Base-by-base conservation (phyloP, 2,113 vertebrate genomes). In the Tichodroma muraria region DNA sequence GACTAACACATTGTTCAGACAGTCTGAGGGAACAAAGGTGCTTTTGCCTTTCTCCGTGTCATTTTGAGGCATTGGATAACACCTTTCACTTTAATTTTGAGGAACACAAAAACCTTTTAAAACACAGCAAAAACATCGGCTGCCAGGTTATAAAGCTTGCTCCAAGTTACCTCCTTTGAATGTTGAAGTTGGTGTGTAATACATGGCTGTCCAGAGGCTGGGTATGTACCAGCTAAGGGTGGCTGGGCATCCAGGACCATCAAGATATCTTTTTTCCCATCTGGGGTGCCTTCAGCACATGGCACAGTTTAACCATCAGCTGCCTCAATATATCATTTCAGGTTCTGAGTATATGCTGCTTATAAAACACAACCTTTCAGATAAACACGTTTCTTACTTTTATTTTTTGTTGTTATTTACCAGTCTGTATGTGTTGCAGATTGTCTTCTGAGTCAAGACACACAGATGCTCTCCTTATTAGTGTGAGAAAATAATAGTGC, bases 401-500 rank as follows among this genome's bases (percentile, higher is more conserved):
- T 30, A 52, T 54, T 81, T 77, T 16, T 23, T 30, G 15, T 25
- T 50, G 38, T 33, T 78, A 38, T 92, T 93, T 75, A 84, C 53
- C 31, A 75, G 57, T 37, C 78, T 77, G 44, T 23, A 52, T 75
- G 78, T 90, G 40, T 70, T 92, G 14, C 42, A 42, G 42, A 42
- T 42, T 42, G 42, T 42, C 42, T 42, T 42, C 42, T 42, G 42
- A 42, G 44, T 45, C 44, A 45, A 20, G 44, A 45, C 44, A 45
- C 44, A 45, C 44, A 45, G 44, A 45, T 45, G 44, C 44, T 45
- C 75, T 94, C 50, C 81, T 90, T 96, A 94, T 83, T 93, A 92
- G 90, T 78, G 80, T 65, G 82, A 94, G 83, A 91, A 94, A 94
- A 92, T 88, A 86, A 71, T 78, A 66, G 33, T 54, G 82, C 88